These are phyloP conservation scores for Eupleurogrammus muticus DNA, from an alignment of 2,797 vertebrate genomes.

Conservation along the genomic window DNA sequence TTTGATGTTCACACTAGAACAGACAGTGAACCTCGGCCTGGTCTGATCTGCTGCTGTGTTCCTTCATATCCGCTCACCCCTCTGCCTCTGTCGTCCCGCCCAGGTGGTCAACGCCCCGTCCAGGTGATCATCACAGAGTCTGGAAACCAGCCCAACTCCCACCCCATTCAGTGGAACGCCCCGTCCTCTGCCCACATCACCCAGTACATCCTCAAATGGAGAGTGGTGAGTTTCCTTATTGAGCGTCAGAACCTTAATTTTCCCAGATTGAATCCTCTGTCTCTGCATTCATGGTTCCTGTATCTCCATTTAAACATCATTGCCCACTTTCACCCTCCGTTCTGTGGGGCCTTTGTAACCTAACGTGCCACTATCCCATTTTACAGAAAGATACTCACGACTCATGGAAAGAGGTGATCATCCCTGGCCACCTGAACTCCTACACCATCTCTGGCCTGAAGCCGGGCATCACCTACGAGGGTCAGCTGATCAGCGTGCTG, in stretches of 20 bases:
- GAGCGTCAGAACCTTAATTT: too few species aligned
- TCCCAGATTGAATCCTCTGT: too few species aligned
- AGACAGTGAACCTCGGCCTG: neutral
- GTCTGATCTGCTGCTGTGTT: neutral
- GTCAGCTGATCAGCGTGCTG: conserved; percentile 94
- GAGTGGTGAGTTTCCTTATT: conserved; percentile 83
- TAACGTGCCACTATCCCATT: conserved; percentile 1
- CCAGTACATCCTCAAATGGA: conserved; percentile 96
- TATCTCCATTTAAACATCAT: too few species aligned
- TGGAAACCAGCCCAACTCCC: conserved; percentile 92
- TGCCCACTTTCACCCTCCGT: too few species aligned
- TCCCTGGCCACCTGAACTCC: conserved; percentile 94
- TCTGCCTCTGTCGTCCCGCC: conserved; percentile 15
- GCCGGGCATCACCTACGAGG: conserved; percentile 94
- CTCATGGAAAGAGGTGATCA: conserved; percentile 90
- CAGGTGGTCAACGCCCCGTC: conserved; percentile 90
- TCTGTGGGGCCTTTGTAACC: too few species aligned
- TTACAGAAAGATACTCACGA: conserved; percentile 88
- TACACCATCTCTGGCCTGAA: conserved; percentile 95
- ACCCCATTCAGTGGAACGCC: conserved; percentile 96
- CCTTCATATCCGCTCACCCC: neutral
- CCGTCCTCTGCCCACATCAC: conserved; percentile 91
- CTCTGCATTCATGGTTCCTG: too few species aligned
- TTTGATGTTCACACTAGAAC: neutral
- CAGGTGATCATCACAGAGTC: conserved; percentile 96